Evolutionary conservation across 2,113 vertebrate genomes (phyloP).

Genomic region (Chamaetylas fuelleborni): DNA sequence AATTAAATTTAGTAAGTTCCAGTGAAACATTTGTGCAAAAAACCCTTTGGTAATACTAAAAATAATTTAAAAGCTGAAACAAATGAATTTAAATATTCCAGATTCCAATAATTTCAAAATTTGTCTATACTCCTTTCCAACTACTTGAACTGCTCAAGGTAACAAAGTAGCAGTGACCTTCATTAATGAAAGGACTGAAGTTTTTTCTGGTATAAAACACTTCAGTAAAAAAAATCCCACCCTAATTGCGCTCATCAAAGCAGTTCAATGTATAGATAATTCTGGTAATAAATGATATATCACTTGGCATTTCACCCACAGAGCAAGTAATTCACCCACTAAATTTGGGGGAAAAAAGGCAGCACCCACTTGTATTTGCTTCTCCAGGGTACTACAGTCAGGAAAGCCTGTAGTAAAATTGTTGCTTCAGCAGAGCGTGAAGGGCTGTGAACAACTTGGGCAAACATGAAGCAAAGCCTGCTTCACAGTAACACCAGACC

Average conservation of each 20-base stretch:
- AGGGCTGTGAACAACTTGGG: background rate
- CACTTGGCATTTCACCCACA: background rate
- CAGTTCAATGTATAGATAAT: background rate
- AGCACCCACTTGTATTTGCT: background rate
- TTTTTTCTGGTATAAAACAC: background rate
- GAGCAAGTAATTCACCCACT: background rate
- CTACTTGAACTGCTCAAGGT: background rate
- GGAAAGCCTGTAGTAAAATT: background rate
- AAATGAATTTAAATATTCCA: background rate
- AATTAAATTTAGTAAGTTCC: background rate
- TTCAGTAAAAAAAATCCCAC: background rate
- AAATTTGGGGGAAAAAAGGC: background rate
- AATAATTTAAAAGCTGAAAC: background rate
- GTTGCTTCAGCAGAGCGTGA: background rate
- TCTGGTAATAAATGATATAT: background rate
- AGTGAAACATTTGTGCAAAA: background rate
- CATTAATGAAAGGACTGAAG: fast-evolving
- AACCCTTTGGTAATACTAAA: background rate
- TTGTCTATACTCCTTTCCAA: background rate
- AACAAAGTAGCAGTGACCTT: background rate
- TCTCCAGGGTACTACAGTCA: background rate
- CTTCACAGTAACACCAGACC: background rate
- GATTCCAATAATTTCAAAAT: background rate
- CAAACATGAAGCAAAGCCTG: background rate
- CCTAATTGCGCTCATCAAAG: background rate